Evolutionary conservation across 2,113 vertebrate genomes (phyloP), one percentile per base, ranked within the genome.

Genomic region (Epinephelus cyanopodus): DNA sequence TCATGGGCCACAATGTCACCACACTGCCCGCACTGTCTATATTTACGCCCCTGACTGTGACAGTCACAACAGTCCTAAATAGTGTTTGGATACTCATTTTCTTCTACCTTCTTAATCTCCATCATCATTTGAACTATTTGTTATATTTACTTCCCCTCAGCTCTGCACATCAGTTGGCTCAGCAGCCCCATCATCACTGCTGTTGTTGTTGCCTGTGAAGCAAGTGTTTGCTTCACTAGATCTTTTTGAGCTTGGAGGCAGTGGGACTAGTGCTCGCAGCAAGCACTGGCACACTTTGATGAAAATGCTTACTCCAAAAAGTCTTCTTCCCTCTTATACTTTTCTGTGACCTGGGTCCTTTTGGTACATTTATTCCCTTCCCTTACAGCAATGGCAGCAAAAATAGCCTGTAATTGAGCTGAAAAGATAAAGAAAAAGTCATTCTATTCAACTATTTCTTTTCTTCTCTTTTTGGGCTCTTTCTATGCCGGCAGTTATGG

Each of bases 401-500:
- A 74, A 73, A 66, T 39, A 39, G 37, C 21, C 56, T 29, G n/a
- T 70, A 58, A 80, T 70, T 5, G 64, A 50, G 10, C 17, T 69
- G 63, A 82, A 62, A 54, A 52, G 18, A 14, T 21, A 10, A 50
- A 27, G n/a, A 25, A 14, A 29, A 15, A 25, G 4, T 48, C 2
- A 15, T 47, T 37, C 17, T 52, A 14, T 11, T 37, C 19, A 37
- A 19, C 6, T n/a, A 1, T 45, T 19, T 33, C 13, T 27, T 5
- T 58, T 77, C 12, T 45, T 60, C 29, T 72, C 18, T 21, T 58
- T 47, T 58, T 27, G 5, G 21, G 17, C 13, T 17, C 0, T 37
- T 7, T 37, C 6, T 47, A 9, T 56, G 39, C n/a, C 53, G 45
- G 63, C 71, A 19, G 60, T 70, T 64, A 23, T 25, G 2, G 54